Evolutionary conservation across 2,113 vertebrate species (phyloP).

Genomic region (Erythrocercus mccallii): DNA sequence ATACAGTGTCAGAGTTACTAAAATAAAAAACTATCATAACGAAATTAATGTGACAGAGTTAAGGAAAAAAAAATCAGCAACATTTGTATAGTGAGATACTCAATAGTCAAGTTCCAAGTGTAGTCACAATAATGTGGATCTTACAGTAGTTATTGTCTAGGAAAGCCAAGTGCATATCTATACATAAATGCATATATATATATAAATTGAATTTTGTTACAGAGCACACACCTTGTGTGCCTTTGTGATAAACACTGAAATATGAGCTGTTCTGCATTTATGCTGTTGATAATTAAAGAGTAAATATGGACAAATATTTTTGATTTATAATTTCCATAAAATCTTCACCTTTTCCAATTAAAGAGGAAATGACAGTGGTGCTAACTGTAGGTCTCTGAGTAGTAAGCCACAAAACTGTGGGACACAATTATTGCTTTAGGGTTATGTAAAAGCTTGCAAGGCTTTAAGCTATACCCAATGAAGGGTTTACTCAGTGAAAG

Average conservation of each 20-base stretch:
- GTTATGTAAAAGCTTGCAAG: neutral
- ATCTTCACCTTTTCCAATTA: neutral
- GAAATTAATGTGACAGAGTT: neutral
- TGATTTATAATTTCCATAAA: neutral
- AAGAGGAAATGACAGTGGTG: neutral
- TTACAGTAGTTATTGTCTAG: neutral
- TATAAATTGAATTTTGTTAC: neutral
- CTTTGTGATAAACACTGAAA: neutral
- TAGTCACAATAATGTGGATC: neutral
- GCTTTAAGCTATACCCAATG: neutral
- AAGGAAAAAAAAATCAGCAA: neutral
- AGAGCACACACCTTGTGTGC: neutral
- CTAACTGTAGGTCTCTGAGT: neutral
- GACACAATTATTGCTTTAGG: neutral
- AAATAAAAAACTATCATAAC: constrained; percentile 1
- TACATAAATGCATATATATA: too few species aligned
- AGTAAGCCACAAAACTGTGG: neutral
- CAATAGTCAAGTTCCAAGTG: neutral
- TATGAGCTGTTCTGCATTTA: neutral
- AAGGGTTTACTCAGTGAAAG: neutral
- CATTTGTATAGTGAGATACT: neutral
- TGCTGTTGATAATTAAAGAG: neutral
- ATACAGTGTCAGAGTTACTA: neutral
- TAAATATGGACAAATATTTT: neutral
- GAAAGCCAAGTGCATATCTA: neutral